Evolutionary conservation across 1,140 invertebrate species (phyloP), one percentile per base, ranked within the genome.

Genomic region (Muscidifurax raptorellus): DNA sequence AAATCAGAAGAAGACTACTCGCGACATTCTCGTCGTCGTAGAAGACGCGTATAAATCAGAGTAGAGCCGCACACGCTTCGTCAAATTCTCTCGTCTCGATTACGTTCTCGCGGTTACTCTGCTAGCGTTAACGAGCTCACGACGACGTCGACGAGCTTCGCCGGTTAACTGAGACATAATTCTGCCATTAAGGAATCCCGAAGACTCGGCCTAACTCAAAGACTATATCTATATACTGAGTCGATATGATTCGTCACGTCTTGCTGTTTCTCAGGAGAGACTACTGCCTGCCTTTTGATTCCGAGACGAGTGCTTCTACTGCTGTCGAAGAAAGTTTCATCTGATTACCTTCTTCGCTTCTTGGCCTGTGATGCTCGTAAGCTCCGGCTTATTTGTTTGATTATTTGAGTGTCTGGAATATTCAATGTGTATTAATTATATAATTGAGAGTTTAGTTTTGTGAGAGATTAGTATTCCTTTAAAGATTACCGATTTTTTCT

Each of bases 151-250:
- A 52, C 59, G 5, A 27, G 59, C 15, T 47, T 12, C 13, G 25
- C 12, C 30, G 22, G 77, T 85, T 85, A 81, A 81, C 77, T 85
- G 79, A 83, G 40, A 77, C 78, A 81, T 81, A 85, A 81, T 85
- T 81, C 75, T 52, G 40, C 71, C 67, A 81, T 85, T 77, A 76
- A 81, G 83, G 32, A 79, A 5, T 12, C 27, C 69, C 28, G 69
- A 27, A 71, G n/a, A n/a, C 30, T 74, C 32, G 18, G 30, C 30
- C 28, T 18, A 74, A 74, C 32, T 74, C n/a, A 32, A 22, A 44
- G 74, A 76, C 74, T 52, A 52, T 76, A n/a, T 25, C 22, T 25
- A n/a, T 22, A 47, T 9, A n/a, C n/a, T 1, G 27, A 77, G 47
- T 30, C 47, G 5, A 77, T 77, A 59, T 77, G 28, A 77, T 77